These are phyloP conservation scores for Tridacna crocea DNA, from an alignment of 2,888 invertebrate genomes.

Conservation along the genomic window DNA sequence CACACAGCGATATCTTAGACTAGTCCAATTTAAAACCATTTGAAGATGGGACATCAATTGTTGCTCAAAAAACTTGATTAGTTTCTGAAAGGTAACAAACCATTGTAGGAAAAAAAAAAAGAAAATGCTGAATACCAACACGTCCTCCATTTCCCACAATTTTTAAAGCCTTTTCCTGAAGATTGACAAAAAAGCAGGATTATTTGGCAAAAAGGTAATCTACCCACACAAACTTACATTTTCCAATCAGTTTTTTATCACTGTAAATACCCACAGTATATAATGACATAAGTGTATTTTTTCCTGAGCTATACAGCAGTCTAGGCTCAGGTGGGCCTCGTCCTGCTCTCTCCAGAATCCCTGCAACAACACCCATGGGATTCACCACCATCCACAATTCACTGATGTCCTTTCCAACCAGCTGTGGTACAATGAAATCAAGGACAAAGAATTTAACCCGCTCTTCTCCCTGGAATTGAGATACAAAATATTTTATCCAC, in stretches of 20 bases:
- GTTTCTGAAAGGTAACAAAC: too few relatives aligned
- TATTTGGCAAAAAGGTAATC: too few relatives aligned
- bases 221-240: slow-evolving; percentile 87
- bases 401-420: slow-evolving; percentile 93
- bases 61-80: too few relatives aligned
- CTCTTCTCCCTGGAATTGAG: slow-evolving; percentile 86
- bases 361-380: slow-evolving; percentile 90
- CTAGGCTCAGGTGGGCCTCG: slow-evolving; percentile 90
- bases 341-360: slow-evolving; percentile 88
- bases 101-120: too few relatives aligned
- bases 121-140: too few relatives aligned
- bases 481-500: slow-evolving; percentile 87
- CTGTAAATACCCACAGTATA: slow-evolving; percentile 95
- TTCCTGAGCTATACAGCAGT: slow-evolving; percentile 91
- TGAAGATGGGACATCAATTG: too few relatives aligned
- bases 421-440: slow-evolving; percentile 92
- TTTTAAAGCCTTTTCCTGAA: too few relatives aligned
- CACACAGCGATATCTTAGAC: too few relatives aligned
- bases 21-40: too few relatives aligned
- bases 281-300: slow-evolving; percentile 91
- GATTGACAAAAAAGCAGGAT: too few relatives aligned
- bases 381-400: slow-evolving; percentile 93
- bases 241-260: slow-evolving; percentile 91
- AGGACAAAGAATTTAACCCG: slow-evolving; percentile 91
- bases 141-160: too few relatives aligned